Base-by-base conservation (phyloP, 2,113 vertebrate genomes). In the Sapayoa aenigma region DNA sequence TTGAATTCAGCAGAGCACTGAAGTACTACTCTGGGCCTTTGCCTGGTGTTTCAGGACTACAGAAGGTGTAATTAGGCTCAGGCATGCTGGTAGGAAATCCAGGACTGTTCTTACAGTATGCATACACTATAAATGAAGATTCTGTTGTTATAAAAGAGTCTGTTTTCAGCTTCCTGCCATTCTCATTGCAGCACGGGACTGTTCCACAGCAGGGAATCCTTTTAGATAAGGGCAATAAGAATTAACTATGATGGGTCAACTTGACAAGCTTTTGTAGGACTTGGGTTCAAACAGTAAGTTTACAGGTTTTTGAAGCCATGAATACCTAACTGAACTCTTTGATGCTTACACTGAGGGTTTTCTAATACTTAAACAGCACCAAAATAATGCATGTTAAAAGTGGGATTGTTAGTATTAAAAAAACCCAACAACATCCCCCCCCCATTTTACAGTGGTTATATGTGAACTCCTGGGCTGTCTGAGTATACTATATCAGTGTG, bases 1-100 rank as follows among this genome's bases (percentile, higher is more conserved):
- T 90, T 94, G 87, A 82, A 93, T 94, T 88, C 82, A 93, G 90
- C 5, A 12, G 92, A 76, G 75, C 76, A 90, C 76, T 86, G 58
- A 96, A 94, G 91, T 84, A 23, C 78, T 78, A 68, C 87, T 93
- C 44, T 20, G 63, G 82, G 93, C 53, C 71, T 90, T 94, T 82
- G 33, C 55, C 87, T 94, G 58, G 62, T 94, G 84, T 39, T 88
- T 89, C 92, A 93, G 86, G 69, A 87, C 68, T 90, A 56, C 49
- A 87, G 87, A 68, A 88, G 81, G 55, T 81, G 77, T 94, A 97
- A 95, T 95, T 96, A 97, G 72, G 67, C 79, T 94, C 89, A 89
- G 82, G 73, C 95, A 92, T 89, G 66, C 82, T 94, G 93, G 37
- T 74, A 91, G 92, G 76, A 94, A 96, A 93, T 62, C 89, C 66